Evolutionary conservation across 2,797 vertebrate species (phyloP).

Genomic region (Lutjanus campechanus): DNA sequence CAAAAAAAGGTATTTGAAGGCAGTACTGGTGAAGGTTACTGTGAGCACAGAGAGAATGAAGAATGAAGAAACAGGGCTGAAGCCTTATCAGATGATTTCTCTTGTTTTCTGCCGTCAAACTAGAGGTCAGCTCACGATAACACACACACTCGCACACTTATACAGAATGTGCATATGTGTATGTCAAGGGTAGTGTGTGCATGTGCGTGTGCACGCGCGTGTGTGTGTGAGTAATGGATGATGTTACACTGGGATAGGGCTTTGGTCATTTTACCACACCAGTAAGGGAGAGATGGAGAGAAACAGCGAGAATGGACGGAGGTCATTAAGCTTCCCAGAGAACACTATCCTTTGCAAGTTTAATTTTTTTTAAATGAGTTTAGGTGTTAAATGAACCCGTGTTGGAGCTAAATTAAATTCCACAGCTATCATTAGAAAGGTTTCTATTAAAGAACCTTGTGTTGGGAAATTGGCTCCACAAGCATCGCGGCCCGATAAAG

Average conservation of each 20-base stretch:
- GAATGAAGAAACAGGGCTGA: not conserved
- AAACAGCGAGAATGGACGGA: slow-evolving; percentile 22
- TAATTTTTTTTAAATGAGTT: slow-evolving; percentile 82
- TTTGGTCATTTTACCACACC: slow-evolving; percentile 36
- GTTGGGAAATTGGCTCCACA: slow-evolving; percentile 80
- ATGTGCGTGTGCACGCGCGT: not conserved
- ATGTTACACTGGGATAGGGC: not conserved
- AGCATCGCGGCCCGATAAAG: slow-evolving; percentile 70
- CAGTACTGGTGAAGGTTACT: not conserved
- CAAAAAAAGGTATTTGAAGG: not conserved
- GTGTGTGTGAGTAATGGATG: not conserved
- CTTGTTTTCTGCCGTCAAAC: slow-evolving; percentile 2
- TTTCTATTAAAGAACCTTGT: slow-evolving; percentile 78
- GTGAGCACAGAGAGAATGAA: not conserved
- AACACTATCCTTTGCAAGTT: slow-evolving; percentile 68
- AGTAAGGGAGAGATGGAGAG: slow-evolving; percentile 10
- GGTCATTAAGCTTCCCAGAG: slow-evolving; percentile 66
- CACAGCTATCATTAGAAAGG: slow-evolving; percentile 82
- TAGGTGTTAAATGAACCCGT: slow-evolving; percentile 80
- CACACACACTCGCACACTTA: not conserved
- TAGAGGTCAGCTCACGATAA: not conserved
- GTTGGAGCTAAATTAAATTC: slow-evolving; percentile 83
- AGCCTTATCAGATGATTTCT: slow-evolving; percentile 5
- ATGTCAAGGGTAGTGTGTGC: not conserved
- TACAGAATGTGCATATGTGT: not conserved